Percentiles rank a stretch among this genome's conserved stretches.
Conservation (phyloP, 2,113 vertebrate species). For the Bubo blakistoni region DNA sequence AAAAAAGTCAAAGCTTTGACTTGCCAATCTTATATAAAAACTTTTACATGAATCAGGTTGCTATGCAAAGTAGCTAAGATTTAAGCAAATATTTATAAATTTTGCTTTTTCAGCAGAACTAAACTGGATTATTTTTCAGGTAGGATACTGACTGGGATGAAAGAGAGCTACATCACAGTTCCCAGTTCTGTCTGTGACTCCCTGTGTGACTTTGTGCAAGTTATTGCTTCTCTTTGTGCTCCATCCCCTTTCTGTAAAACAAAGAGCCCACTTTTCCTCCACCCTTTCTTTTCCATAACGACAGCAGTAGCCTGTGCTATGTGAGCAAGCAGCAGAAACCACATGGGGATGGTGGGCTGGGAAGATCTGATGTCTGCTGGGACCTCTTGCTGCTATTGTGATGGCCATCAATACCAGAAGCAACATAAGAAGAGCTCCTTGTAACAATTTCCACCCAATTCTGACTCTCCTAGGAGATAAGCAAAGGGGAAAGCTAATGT, state of each 20-base stretch:
- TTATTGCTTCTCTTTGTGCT: constrained; percentile 23
- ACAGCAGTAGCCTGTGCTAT: background rate
- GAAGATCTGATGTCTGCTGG: background rate
- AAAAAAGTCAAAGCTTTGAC: background rate
- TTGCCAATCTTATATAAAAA: constrained; percentile 2
- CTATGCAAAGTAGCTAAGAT: constrained; percentile 41
- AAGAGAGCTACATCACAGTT: background rate
- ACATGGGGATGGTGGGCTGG: accelerated
- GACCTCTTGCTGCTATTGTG: background rate
- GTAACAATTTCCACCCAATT: background rate
- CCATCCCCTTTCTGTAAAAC: background rate
- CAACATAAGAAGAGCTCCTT: background rate
- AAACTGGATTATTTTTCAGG: constrained; percentile 20
- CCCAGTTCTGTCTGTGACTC: background rate
- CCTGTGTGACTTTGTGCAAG: background rate
- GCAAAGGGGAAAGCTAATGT: background rate
- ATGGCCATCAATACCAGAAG: background rate
- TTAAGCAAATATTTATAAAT: constrained; percentile 38
- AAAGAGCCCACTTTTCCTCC: background rate
- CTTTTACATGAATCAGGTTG: background rate
- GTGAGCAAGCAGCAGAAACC: background rate
- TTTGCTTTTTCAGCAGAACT: constrained; percentile 42
- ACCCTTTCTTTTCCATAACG: background rate
- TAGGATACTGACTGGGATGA: constrained; percentile 25
- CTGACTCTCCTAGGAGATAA: background rate